Evolutionary conservation across 2,797 vertebrate species (phyloP), one percentile per base, ranked within the genome.

Genomic region (Leptatherina wallacei): DNA sequence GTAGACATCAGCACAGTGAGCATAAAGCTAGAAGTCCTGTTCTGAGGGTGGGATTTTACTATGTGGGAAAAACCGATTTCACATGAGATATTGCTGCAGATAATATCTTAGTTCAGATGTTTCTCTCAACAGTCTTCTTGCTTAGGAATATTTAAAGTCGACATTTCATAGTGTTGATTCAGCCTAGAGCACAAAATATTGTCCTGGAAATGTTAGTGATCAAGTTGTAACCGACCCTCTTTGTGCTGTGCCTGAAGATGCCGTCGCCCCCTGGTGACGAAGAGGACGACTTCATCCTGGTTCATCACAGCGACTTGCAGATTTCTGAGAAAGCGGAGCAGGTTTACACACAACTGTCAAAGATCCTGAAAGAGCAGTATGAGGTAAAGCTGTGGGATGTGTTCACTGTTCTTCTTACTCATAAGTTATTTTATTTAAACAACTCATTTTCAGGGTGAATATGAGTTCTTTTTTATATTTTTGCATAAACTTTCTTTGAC

Each of bases 271-370:
- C 95, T 60, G 96, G 96, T 81, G 97, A 98, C 6, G 94, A 95
- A 63, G 97, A 98, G 0, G 95, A 95, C 3, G 97, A 97, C 88
- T 99, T 99, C 89, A 97, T 99, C 86, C 89, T 99, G 76, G 94
- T 99, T 65, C 95, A 97, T 86, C 97, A 97, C 64, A 96, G 95
- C n/a, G 98, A 99, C 13, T 88, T 97, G 61, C 94, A 95, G 66
- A 70, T 95, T 63, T 97, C 96, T 0, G 95, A 97, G 90, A 98
- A 96, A 82, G 92, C 94, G 0, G 97, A 98, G 81, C 94, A 96
- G 72, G 95, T 98, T 33, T 98, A 98, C 74, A 38, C 88, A 1
- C 96, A 97, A 9, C 95, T 99, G 72, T 91, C 92, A 69, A 96
- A 95, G 80, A 93, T 99, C 71, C 95, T 99, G 51, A 94, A 95